phyloP scores from a whole-genome alignment of 2,113 vertebrate genomes.

The Corythornis vintsioides region DNA sequence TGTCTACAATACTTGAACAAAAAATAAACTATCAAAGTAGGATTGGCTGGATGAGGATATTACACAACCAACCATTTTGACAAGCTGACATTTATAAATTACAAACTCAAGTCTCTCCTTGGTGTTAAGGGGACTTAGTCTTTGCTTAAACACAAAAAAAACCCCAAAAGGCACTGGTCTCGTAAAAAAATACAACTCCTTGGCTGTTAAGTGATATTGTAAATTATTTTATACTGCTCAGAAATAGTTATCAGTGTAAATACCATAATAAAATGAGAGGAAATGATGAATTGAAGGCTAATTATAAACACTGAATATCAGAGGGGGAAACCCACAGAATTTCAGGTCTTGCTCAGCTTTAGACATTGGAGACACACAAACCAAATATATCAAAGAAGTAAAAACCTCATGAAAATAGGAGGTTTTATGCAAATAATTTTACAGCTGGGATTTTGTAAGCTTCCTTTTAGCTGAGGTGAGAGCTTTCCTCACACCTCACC shows the following conservation, averaged over 20 bases:
- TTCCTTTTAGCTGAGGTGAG: neutral
- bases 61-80: neutral
- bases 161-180: neutral
- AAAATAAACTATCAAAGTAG: constrained; percentile 19
- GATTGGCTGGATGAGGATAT: neutral
- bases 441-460: neutral
- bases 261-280: neutral
- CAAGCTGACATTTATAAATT: neutral
- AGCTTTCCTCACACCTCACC: neutral
- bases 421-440: neutral
- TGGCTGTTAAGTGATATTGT: neutral
- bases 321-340: neutral
- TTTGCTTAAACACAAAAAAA: neutral
- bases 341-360: neutral
- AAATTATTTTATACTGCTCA: neutral
- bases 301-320: neutral
- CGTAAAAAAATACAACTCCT: neutral
- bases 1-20: neutral
- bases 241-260: neutral
- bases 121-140: neutral
- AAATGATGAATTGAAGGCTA: neutral
- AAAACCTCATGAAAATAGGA: neutral
- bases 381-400: neutral
- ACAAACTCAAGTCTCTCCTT: neutral
- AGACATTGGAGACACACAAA: neutral